Conservation (phyloP, 2,888 invertebrate species). For the Lasioglossum calceatum region DNA sequence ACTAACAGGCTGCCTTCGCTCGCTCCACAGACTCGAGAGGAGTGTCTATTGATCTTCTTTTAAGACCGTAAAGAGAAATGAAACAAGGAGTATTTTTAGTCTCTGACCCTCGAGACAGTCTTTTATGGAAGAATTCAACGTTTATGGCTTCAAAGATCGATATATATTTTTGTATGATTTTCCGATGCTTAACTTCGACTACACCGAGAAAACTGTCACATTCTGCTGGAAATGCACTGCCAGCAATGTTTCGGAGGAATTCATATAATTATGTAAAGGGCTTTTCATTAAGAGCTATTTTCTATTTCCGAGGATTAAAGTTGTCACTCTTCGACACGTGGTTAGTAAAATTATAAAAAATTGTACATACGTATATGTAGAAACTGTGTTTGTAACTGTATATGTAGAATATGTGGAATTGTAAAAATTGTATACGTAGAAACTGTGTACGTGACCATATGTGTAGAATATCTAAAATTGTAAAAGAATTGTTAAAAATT, state of each 20-base stretch:
- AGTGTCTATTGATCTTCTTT: slow-evolving; percentile 15
- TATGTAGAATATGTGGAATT: too few species aligned
- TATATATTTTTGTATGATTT: slow-evolving; percentile 7
- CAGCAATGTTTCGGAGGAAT: neutral
- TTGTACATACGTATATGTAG: too few species aligned
- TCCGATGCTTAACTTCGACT: neutral
- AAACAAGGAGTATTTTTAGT: slow-evolving; percentile 11
- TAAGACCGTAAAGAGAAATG: slow-evolving; percentile 4
- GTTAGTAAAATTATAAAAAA: too few species aligned
- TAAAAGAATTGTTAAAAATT: too few species aligned
- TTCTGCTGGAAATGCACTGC: neutral
- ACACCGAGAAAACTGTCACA: neutral
- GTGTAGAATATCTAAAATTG: too few species aligned
- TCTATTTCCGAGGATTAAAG: too few species aligned
- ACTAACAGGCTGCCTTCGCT: neutral
- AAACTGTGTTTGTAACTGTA: too few species aligned
- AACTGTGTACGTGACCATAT: too few species aligned
- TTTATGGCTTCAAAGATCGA: slow-evolving; percentile 4
- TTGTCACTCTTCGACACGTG: too few species aligned
- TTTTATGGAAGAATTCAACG: neutral
- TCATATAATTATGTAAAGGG: neutral
- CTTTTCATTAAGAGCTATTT: too few species aligned
- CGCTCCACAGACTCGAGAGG: neutral
- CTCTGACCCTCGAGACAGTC: slow-evolving; percentile 9
- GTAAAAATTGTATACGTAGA: too few species aligned